Percentiles rank a stretch among this genome's conserved stretches.
phyloP scores from a whole-genome alignment of 2,888 invertebrate species.

The Galerucella nymphaeae region DNA sequence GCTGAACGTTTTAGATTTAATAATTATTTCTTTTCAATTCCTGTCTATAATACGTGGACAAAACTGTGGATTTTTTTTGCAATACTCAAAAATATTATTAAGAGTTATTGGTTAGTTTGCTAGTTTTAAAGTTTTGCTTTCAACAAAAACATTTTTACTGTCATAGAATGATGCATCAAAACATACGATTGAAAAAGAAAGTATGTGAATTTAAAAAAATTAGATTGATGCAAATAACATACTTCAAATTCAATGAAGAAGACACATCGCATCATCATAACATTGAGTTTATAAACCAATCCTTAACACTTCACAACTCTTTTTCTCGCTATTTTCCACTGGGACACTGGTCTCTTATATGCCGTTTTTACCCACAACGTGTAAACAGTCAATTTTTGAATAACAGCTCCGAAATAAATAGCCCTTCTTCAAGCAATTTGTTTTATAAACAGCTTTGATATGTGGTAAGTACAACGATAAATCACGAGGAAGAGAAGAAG shows the following conservation, averaged over 20 bases:
- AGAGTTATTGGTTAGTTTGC: too few relatives aligned
- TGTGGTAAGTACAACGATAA: constrained; percentile 43
- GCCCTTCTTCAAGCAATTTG: constrained; percentile 34
- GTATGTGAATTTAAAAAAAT: background rate
- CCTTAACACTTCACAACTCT: constrained; percentile 16
- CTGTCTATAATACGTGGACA: too few relatives aligned
- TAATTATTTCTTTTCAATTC: too few relatives aligned
- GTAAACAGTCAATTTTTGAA: constrained; percentile 37
- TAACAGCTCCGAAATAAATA: constrained; percentile 39
- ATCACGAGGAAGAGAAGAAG: constrained; percentile 39
- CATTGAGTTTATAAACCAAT: constrained; percentile 20
- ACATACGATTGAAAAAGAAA: too few relatives aligned
- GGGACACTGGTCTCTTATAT: constrained; percentile 14
- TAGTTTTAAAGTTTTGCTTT: too few relatives aligned
- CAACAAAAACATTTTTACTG: too few relatives aligned
- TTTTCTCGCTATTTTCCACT: constrained; percentile 24
- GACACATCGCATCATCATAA: background rate
- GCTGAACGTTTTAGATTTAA: too few relatives aligned
- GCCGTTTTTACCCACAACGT: constrained; percentile 27
- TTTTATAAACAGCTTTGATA: constrained; percentile 44
- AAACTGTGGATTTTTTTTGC: too few relatives aligned
- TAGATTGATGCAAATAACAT: background rate
- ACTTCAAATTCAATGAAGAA: background rate
- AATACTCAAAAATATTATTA: too few relatives aligned
- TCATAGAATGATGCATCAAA: too few relatives aligned